Conservation (phyloP, 2,113 vertebrate genomes). For the Myanophis thanlyinensis region DNA sequence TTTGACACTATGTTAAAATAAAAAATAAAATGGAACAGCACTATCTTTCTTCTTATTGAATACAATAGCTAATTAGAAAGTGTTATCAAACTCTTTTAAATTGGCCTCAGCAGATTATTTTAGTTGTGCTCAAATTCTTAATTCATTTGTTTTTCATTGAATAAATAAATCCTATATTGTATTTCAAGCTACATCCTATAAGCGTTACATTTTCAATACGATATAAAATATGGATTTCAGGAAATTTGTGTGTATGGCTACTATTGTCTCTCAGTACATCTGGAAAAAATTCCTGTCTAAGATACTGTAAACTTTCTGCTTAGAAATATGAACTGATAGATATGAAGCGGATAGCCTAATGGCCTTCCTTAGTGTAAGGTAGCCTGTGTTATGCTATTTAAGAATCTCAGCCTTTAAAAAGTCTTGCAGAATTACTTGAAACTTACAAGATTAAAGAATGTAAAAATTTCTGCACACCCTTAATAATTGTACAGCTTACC, state of each 20-base stretch:
- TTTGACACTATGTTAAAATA: conserved; percentile 24
- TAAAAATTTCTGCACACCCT: not conserved
- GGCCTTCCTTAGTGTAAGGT: not conserved
- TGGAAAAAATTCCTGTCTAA: not conserved
- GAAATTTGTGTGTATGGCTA: not conserved
- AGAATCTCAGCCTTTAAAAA: not conserved
- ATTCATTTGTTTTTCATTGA: not conserved
- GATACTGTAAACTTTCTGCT: not conserved
- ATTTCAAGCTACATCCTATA: not conserved
- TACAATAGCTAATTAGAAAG: conserved; percentile 23
- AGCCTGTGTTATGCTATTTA: not conserved
- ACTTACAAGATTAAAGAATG: not conserved
- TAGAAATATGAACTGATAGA: not conserved
- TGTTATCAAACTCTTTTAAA: not conserved
- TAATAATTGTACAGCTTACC: not conserved
- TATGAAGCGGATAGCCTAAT: not conserved
- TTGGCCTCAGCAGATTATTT: not conserved
- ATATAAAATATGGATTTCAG: not conserved
- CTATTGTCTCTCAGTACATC: not conserved
- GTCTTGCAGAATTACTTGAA: not conserved
- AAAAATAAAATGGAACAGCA: conserved; percentile 51
- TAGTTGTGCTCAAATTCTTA: not conserved
- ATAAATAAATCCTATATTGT: not conserved
- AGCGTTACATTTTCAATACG: not conserved
- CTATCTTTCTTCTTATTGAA: conserved; percentile 53